Base-by-base conservation (phyloP, 2,797 vertebrate species). In the Rhinoraja longicauda region DNA sequence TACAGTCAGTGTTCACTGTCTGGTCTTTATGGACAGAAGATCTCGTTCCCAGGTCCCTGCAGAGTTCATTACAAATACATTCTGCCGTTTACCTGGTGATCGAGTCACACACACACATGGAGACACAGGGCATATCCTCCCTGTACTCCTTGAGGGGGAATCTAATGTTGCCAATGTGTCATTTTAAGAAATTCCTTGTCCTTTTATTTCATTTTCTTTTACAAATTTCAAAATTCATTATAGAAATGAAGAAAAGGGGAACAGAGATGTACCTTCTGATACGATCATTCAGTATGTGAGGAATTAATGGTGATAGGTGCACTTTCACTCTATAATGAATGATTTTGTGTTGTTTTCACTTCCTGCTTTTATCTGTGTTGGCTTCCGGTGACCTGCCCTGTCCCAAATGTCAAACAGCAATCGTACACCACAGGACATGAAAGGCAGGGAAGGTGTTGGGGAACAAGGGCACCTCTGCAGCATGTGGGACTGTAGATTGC, bases 131-230 rank as follows among this genome's bases (percentile, higher is more conserved):
- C 45, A 2, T 45, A 4, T 45, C 45, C 45, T 91, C 88, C 39
- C 36, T 45, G 59, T 88, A 67, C 36, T 73, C 9, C 10, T 90
- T 90, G 86, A 90, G 67, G 90, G 53, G 91, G 32, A 64, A 88
- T 88, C 84, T 36, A 36, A 62, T 67, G 59, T 88, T 21, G 13
- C 84, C 62, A 13, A 26, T 19, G n/a, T 32, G 59, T 88, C 84
- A 88, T 67, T 88, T 88, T 9, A 19, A 88, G n/a, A 32, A 88
- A 21, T 67, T 64, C 19, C 62, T 67, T 67, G 84, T 36, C 59
- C 3, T 88, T 64, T 88, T 36, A 88, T 88, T 88, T 84, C 53
- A 84, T 2, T 59, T 67, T 36, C 84, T 88, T 67, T 67, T 88
- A 67, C 15, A 36, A 67, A 67, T 17, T 67, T 32, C 62, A 67